These are phyloP conservation scores for Xestia ashworthii DNA, from an alignment of 2,888 invertebrate genomes.

Conservation along the genomic window DNA sequence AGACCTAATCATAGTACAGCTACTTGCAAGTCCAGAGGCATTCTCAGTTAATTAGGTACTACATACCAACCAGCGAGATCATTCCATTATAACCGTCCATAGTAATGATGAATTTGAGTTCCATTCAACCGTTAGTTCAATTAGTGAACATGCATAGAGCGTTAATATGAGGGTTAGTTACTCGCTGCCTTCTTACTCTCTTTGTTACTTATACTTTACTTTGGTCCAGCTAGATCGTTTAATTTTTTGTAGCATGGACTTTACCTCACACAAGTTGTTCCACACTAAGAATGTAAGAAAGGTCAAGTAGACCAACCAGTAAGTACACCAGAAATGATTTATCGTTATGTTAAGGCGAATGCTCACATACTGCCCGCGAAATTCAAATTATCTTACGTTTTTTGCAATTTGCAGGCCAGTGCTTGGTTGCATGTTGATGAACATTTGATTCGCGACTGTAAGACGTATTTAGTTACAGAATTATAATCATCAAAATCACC, in stretches of 20 bases:
- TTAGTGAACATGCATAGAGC: conserved; percentile 78
- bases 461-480: too few species aligned
- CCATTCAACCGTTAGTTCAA: conserved; percentile 40
- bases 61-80: conserved; percentile 29
- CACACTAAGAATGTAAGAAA: neutral
- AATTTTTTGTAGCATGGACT: conserved; percentile 5
- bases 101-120: conserved; percentile 26
- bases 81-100: conserved; percentile 25
- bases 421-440: too few species aligned
- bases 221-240: neutral
- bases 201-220: conserved; percentile 31
- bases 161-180: conserved; percentile 88
- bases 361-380: too few species aligned
- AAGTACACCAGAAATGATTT: neutral
- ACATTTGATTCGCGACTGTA: too few species aligned
- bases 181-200: conserved; percentile 82
- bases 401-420: too few species aligned
- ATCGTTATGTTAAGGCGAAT: too few species aligned
- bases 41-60: conserved; percentile 51
- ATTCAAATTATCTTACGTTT: too few species aligned
- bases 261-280: neutral
- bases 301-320: neutral
- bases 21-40: conserved; percentile 17
- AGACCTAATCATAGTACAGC: neutral
- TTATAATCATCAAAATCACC: too few species aligned